These are phyloP conservation scores for Portunus trituberculatus DNA, from an alignment of 1,140 invertebrate genomes.

Conservation along the genomic window DNA sequence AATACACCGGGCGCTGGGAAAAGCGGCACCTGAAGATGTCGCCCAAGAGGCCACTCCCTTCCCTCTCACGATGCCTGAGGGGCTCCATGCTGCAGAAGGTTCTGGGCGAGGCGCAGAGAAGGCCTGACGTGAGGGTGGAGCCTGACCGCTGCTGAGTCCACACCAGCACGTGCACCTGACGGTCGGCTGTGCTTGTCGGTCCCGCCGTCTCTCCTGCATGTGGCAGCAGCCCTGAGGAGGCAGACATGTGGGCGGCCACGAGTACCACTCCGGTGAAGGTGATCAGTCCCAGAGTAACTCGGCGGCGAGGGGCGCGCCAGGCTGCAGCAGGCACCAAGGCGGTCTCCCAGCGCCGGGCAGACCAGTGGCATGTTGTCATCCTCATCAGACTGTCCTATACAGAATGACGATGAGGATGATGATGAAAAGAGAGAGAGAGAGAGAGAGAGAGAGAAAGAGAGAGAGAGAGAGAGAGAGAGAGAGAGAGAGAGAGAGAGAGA, in stretches of 20 bases:
- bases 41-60: neutral
- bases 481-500: too few relatives aligned
- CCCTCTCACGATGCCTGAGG: neutral
- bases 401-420: too few relatives aligned
- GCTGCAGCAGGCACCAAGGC: too few relatives aligned
- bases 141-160: conserved; percentile 36
- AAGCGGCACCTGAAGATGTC: conserved; percentile 45
- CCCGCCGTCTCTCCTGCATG: neutral
- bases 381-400: too few relatives aligned
- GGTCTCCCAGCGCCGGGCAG: too few relatives aligned
- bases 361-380: too few relatives aligned
- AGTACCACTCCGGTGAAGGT: too few relatives aligned
- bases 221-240: neutral
- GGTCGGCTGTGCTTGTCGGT: neutral
- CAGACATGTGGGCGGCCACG: neutral
- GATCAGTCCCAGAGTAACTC: too few relatives aligned
- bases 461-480: too few relatives aligned
- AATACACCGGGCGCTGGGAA: neutral
- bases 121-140: neutral
- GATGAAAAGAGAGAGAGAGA: too few relatives aligned
- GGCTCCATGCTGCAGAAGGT: conserved; percentile 29
- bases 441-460: too few relatives aligned
- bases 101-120: neutral
- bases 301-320: too few relatives aligned
- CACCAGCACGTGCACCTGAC: neutral